These are phyloP conservation scores for Laticauda laticaudata DNA, from an alignment of 2,113 vertebrate genomes.

Conservation along the genomic window DNA sequence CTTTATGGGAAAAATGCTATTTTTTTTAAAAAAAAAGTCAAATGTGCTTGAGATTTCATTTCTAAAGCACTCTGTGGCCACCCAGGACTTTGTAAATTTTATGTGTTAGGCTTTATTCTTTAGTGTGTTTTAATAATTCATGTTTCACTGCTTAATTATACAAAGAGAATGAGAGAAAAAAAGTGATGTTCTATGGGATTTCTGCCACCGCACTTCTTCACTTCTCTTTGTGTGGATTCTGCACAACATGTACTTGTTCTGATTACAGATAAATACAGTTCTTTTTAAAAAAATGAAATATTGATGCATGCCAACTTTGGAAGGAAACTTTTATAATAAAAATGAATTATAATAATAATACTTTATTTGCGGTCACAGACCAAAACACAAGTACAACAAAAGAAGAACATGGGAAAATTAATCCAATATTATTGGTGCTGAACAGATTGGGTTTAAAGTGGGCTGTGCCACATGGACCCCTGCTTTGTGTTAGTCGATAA, in stretches of 20 bases:
- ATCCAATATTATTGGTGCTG: too few species aligned
- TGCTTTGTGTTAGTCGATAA: too few species aligned
- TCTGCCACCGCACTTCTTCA: not conserved
- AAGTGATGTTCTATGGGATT: conserved; percentile 11
- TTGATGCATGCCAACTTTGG: not conserved
- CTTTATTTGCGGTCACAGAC: too few species aligned
- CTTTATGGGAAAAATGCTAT: not conserved
- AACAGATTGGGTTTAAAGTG: too few species aligned
- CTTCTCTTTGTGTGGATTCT: conserved; percentile 15
- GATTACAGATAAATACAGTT: not conserved
- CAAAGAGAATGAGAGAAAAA: not conserved
- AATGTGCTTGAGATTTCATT: conserved; percentile 20
- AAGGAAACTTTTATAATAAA: not conserved
- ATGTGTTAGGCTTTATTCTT: conserved; percentile 9
- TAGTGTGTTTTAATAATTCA: conserved; percentile 24
- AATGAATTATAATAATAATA: not conserved
- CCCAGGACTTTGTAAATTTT: conserved; percentile 27
- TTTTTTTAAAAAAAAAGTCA: conserved; percentile 3
- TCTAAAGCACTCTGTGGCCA: not conserved
- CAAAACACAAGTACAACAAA: too few species aligned
- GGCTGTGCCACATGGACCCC: too few species aligned
- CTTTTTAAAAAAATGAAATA: not conserved
- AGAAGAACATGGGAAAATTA: too few species aligned
- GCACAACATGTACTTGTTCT: not conserved
- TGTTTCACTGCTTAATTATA: conserved; percentile 30